A percentile compares a stretch with the other conserved stretches of the same genome.
These are phyloP conservation scores for Epizoanthus scotinus DNA, from an alignment of 92 coral and sea anemone genomes.

Conservation along the genomic window DNA sequence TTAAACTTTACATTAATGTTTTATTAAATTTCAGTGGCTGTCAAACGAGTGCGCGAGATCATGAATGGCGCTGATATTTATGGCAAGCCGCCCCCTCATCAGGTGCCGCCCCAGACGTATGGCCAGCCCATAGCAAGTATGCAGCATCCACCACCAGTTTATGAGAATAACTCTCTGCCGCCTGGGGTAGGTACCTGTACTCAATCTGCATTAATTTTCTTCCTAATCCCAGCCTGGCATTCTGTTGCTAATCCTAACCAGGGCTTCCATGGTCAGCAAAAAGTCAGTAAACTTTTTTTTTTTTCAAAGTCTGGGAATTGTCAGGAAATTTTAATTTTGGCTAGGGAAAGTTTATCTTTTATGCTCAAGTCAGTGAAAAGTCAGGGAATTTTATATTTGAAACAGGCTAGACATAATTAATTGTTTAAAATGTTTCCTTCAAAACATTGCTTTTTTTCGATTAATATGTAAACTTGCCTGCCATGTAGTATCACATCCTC, in stretches of 20 bases:
- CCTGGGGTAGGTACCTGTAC: slow-evolving; percentile 64
- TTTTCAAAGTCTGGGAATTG: no score
- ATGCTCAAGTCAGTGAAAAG: no score
- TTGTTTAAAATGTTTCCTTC: no score
- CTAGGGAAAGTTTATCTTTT: no score
- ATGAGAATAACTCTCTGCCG: slow-evolving; percentile 68
- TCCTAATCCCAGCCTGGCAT: slow-evolving; percentile 15
- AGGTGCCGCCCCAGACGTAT: slow-evolving; percentile 32
- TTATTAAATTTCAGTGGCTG: slow-evolving; percentile 68
- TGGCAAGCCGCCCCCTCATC: slow-evolving; percentile 46
- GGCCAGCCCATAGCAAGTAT: slow-evolving; percentile 36
- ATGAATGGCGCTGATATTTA: slow-evolving; percentile 70
- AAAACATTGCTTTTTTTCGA: no score
- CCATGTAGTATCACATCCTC: no score
- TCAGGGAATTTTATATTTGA: no score
- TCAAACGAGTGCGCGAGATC: slow-evolving; percentile 78
- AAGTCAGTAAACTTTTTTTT: no score
- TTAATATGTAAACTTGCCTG: no score
- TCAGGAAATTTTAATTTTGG: no score
- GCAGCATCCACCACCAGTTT: slow-evolving; percentile 50
- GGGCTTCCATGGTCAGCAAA: no score
- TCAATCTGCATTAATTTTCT: slow-evolving; percentile 4
- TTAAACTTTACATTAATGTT: background rate
- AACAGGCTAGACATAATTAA: no score
- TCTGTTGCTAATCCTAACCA: background rate